A percentile compares a stretch with the other conserved stretches of the same genome.
These are phyloP conservation scores for Volucella inanis DNA, from an alignment of 2,888 invertebrate species.

Conservation along the genomic window DNA sequence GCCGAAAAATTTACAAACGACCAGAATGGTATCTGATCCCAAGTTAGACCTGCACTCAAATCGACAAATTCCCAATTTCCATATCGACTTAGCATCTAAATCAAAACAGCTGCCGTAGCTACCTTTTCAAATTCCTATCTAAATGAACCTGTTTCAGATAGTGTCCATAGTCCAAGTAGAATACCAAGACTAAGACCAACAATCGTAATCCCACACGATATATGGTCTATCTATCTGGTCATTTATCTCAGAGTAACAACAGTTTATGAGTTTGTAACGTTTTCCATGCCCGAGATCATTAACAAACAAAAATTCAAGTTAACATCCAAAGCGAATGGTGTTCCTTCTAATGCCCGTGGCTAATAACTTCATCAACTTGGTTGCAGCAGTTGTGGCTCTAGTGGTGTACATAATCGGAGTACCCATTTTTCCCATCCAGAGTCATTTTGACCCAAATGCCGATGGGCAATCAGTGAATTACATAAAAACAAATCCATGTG, in stretches of 20 bases:
- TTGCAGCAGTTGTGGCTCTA: not conserved
- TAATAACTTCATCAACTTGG: conserved; percentile 64
- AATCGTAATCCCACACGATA: conserved; percentile 42
- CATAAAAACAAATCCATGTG: conserved; percentile 7
- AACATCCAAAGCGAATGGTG: conserved; percentile 55
- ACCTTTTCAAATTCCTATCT: conserved; percentile 55
- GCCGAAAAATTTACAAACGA: conserved; percentile 4
- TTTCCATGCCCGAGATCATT: conserved; percentile 15
- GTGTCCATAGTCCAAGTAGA: conserved; percentile 29
- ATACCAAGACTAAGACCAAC: not conserved
- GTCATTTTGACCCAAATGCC: conserved; percentile 47
- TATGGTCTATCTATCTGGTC: not conserved
- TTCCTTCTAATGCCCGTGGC: conserved; percentile 44
- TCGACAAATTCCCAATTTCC: conserved; percentile 42
- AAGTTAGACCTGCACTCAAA: conserved; percentile 15
- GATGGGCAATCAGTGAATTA: conserved; percentile 26
- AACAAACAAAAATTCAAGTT: conserved; percentile 24
- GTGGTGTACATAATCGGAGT: not conserved
- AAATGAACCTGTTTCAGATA: conserved; percentile 59
- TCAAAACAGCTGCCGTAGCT: conserved; percentile 55
- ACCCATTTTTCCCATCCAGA: conserved; percentile 10
- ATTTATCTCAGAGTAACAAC: not conserved
- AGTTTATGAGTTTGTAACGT: conserved; percentile 6
- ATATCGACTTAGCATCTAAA: conserved; percentile 50
- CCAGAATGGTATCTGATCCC: not conserved